Evolutionary conservation across 2,113 vertebrate species (phyloP).

Genomic region (Scortum barcoo): DNA sequence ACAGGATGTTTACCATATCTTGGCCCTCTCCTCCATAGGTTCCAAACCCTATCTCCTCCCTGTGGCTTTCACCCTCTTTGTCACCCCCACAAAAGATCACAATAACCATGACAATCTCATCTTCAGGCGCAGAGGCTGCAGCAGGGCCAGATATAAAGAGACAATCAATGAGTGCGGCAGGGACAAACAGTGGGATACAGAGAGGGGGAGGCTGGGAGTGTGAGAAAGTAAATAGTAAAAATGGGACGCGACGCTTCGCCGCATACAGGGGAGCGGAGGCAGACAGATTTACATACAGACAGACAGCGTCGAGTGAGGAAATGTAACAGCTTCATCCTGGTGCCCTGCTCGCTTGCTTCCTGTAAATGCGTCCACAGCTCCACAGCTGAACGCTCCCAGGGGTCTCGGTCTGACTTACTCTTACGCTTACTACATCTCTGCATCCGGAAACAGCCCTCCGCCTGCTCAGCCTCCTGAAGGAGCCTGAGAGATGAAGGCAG

Average conservation of each 20-base stretch:
- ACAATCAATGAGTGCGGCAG: slow-evolving; percentile 57
- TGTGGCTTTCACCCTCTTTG: slow-evolving; percentile 65
- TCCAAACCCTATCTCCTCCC: slow-evolving; percentile 38
- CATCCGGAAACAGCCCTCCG: slow-evolving; percentile 52
- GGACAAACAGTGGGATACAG: slow-evolving; percentile 67
- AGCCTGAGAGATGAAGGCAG: slow-evolving; percentile 47
- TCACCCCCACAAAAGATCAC: slow-evolving; percentile 69
- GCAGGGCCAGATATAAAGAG: slow-evolving; percentile 62
- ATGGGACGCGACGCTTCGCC: slow-evolving; percentile 47
- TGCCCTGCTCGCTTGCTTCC: slow-evolving; percentile 44
- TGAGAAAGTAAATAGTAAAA: slow-evolving; percentile 80
- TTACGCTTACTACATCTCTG: slow-evolving; percentile 51
- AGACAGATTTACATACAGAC: slow-evolving; percentile 53
- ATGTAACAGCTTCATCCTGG: slow-evolving; percentile 44
- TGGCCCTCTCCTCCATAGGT: slow-evolving; percentile 41
- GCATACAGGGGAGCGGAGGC: slow-evolving; percentile 31
- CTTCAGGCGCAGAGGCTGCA: slow-evolving; percentile 54
- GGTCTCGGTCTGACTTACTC: slow-evolving; percentile 49
- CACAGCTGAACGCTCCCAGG: slow-evolving; percentile 45
- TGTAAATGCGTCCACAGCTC: slow-evolving; percentile 61
- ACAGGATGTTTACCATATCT: slow-evolving; percentile 56
- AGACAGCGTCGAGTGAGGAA: slow-evolving; percentile 30
- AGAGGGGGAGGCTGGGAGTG: slow-evolving; percentile 57
- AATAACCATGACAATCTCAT: slow-evolving; percentile 80
- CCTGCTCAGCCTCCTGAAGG: slow-evolving; percentile 45